Base-by-base conservation (phyloP, 2,113 vertebrate genomes). In the Lepidothrix coronata region DNA sequence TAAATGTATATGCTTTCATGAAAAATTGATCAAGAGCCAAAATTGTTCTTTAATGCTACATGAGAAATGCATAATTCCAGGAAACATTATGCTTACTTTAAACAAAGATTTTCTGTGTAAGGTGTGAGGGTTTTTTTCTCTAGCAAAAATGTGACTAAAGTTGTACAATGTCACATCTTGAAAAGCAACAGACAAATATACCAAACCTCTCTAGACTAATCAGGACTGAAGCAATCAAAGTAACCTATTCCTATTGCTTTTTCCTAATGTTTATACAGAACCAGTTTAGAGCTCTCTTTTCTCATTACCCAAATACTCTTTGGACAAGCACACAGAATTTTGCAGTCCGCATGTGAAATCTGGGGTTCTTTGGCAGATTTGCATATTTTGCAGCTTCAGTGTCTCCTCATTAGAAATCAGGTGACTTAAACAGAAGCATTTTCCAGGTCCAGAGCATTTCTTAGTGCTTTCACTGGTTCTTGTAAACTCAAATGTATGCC, bases 1-100 rank as follows among this genome's bases (percentile, higher is more conserved):
- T 87, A 59, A 80, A 78, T 78, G 7, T 59, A 87, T 87, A 63
- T 63, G 33, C 74, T 67, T 89, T 85, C 30, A 82, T 87, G 61
- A 93, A 93, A 91, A 89, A 85, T 75, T 48, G 35, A 86, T 95
- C 52, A 81, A 87, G 52, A 87, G 30, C 39, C 39, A 78, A 78
- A 93, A 84, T 23, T 66, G 11, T 44, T 74, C 75, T 86, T 84
- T 67, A 84, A 31, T 87, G 51, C 39, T 91, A 20, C 63, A 48
- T 63, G 14, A 80, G 59, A 91, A 91, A 89, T 84, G 21, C 17
- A 17, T 92, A 63, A 62, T 63, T 78, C 31, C n/a, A 80, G 57
- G 57, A 95, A 95, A 74, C 70, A 66, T 7, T 73, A 54, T 24
- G 18, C 84, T 93, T 87, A 63, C 25, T 62, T 77, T 70, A 48